A percentile compares a stretch with the other conserved stretches of the same genome.
Conservation (phyloP, 2,888 invertebrate species). For the Pseudolycoriella hygida region DNA sequence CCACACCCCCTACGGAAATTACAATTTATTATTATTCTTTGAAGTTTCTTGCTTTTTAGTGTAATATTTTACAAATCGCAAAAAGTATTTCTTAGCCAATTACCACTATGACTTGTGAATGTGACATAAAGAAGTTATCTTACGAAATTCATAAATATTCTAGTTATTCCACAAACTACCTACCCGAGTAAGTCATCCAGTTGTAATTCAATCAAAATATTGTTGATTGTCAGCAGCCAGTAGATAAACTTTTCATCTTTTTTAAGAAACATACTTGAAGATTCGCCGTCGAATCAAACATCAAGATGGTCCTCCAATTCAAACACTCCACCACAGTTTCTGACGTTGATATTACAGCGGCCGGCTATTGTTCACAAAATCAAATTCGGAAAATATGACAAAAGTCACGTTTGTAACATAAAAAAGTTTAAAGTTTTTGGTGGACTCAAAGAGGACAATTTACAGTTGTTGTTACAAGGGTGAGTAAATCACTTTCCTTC, state of each 20-base stretch:
- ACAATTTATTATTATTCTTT: neutral
- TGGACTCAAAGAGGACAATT: slow-evolving; percentile 56
- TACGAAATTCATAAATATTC: slow-evolving; percentile 67
- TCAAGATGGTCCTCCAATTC: slow-evolving; percentile 83
- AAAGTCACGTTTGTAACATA: slow-evolving; percentile 75
- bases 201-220: neutral
- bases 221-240: neutral
- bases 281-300: slow-evolving; percentile 62
- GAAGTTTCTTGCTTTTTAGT: neutral
- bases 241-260: neutral
- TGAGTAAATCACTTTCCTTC: slow-evolving; percentile 24
- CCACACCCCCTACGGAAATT: too few relatives aligned
- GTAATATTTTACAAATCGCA: neutral
- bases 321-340: slow-evolving; percentile 61
- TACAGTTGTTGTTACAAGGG: slow-evolving; percentile 65
- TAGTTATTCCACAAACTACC: slow-evolving; percentile 61
- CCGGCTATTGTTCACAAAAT: slow-evolving; percentile 64
- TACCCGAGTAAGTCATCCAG: slow-evolving; percentile 56
- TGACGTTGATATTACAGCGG: slow-evolving; percentile 56
- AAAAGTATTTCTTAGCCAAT: neutral
- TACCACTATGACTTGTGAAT: slow-evolving; percentile 8
- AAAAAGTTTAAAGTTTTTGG: slow-evolving; percentile 75
- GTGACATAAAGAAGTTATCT: slow-evolving; percentile 29
- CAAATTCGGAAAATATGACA: slow-evolving; percentile 78
- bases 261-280: slow-evolving; percentile 62